Base-by-base conservation (phyloP, 2,888 invertebrate genomes). In the Callyntrura guangdongensis region DNA sequence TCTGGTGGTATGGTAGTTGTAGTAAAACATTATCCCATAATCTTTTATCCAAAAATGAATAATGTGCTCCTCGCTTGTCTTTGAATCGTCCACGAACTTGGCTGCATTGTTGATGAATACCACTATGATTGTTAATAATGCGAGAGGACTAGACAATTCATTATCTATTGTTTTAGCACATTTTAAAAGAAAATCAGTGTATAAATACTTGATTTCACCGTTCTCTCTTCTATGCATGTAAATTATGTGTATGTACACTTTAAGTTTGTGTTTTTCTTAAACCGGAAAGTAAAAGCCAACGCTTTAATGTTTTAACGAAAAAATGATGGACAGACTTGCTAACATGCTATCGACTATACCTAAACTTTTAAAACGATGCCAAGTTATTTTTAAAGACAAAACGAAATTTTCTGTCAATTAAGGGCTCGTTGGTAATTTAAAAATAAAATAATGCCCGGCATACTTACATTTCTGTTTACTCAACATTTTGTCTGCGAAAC, bases 81-180 rank as follows among this genome's bases (percentile, higher is more conserved):
- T n/a, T 72, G n/a, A 36, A n/a, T n/a, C 20, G 9, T 45, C 1
- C 20, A 20, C 45, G 27, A 3, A n/a, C n/a, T 5, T 36, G 27
- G 22, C 27, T 74, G 27, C 9, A 3, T 12, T 53, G 49, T 1
- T 53, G 27, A 49, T 27, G 77, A 77, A 77, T 25, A 27, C 53
- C 27, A 61, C 61, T 82, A 82, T 82, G 61, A 82, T 82, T 82
- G 61, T 82, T 82, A 82, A 61, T 82, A 82, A 61, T 82, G 61
- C 20, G n/a, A n/a, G 53, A 45, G 36, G 61, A 49, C 61, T 59
- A 82, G 59, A 82, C 67, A 85, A 72, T 85, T 72, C 85, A 85
- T 85, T 85, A 85, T 36, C 85, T 64, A 85, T 85, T 85, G 85
- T 85, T 85, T 85, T 72, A 72, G 25, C 85, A 72, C 27, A 64